Base-by-base conservation (phyloP, 2,888 invertebrate species). In the Eupithecia insigniata region DNA sequence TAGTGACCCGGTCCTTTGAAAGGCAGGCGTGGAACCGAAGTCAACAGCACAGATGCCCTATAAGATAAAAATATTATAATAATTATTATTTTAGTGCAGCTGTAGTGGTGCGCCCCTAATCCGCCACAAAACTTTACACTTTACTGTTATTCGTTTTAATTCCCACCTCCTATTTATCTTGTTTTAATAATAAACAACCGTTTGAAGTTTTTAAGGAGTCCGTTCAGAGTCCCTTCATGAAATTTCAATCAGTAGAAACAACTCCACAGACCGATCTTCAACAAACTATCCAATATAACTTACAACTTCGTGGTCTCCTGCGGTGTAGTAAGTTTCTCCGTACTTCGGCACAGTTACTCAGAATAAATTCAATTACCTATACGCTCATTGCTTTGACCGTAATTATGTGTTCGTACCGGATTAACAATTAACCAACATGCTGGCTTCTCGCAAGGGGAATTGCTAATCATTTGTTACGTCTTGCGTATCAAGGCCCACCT, bases 371-470 rank as follows among this genome's bases (percentile, higher is more conserved):
- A 79, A 79, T 80, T 80, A 62, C 61, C 61, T 62, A 78, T 74
- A 72, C 75, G 79, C 78, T 77, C 78, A 77, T 81, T 80, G 79
- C 77, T 77, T 79, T 76, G 76, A 71, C 73, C 79, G 78, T 80
- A 82, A 82, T 81, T 81, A 81, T 82, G 78, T 81, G 78, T 76
- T 78, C 76, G 80, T 80, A 80, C 76, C 71, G 74, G 74, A 79
- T 82, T 78, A 79, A 81, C 81, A 80, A 82, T 81, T 81, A 81
- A 80, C 78, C 78, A 80, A 72, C 73, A 70, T 66, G 77, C 67
- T 43, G 51, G 65, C 73, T 74, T 60, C 71, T 71, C 71, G 69
- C 77, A 73, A 73, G 76, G 77, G 76, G 77, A 77, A 79, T 80
- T 75, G 78, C 79, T 78, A 79, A 82, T 81, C 77, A 81, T 79